phyloP scores from a whole-genome alignment of 2,888 invertebrate species.

The Mactromeris polynyma region DNA sequence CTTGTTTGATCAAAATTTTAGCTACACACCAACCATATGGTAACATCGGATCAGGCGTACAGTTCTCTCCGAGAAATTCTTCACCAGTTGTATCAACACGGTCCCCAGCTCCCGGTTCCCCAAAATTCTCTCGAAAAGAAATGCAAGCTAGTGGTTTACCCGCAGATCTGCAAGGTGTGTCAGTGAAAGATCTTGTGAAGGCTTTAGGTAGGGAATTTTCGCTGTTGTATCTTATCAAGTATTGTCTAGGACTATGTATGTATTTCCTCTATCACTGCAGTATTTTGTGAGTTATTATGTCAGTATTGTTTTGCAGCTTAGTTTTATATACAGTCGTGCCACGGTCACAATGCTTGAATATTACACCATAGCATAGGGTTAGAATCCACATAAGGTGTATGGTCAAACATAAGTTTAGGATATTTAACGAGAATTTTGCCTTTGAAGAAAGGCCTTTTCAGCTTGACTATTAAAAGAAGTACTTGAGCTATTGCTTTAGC shows the following conservation, averaged over 20 bases:
- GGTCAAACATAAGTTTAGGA: too few relatives aligned
- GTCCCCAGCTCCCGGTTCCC: conserved; percentile 77
- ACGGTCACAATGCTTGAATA: not conserved
- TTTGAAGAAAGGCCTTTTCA: too few relatives aligned
- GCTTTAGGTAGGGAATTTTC: conserved; percentile 89
- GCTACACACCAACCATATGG: conserved; percentile 46
- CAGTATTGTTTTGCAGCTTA: conserved; percentile 14
- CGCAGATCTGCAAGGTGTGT: conserved; percentile 90
- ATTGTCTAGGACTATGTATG: not conserved
- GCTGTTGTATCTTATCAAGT: not conserved
- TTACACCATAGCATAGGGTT: not conserved
- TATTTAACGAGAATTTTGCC: too few relatives aligned
- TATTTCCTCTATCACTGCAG: not conserved
- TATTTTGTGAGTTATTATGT: conserved; percentile 1
- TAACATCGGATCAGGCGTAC: conserved; percentile 43
- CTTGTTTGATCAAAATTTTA: conserved; percentile 1
- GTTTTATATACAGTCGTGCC: not conserved
- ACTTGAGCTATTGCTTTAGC: too few relatives aligned
- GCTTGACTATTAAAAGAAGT: too few relatives aligned
- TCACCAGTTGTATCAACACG: conserved; percentile 68
- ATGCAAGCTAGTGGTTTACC: conserved; percentile 74
- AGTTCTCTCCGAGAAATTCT: conserved; percentile 65
- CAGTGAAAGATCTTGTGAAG: conserved; percentile 92
- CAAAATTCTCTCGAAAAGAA: conserved; percentile 76
- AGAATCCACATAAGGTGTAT: not conserved